Evolutionary conservation across 2,888 invertebrate genomes (phyloP), one percentile per base, ranked within the genome.

Genomic region (Steromphala cineraria): DNA sequence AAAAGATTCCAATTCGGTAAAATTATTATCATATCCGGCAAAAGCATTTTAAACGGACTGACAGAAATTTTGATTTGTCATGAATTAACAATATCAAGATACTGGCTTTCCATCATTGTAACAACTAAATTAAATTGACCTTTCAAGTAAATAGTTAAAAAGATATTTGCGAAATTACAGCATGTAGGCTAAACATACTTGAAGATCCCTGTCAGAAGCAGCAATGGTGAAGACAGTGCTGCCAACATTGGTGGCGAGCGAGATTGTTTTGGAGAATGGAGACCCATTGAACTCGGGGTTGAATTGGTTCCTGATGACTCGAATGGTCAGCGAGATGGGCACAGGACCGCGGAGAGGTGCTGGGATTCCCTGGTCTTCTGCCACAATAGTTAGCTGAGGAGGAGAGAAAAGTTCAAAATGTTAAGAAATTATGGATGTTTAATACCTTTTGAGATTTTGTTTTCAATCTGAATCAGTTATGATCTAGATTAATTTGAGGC

Each of bases 291-390:
- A 92, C 71, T 82, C 81, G 31, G 92, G 92, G 0, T 86, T 80
- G 81, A 83, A 83, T 83, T 86, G 84, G 83, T 92, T 91, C 3
- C 90, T 83, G 19, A 87, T 80, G 1, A 91, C 90, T 52, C 76
- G 84, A 36, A 92, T 87, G 28, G 81, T 85, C 15, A 91, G 90
- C n/a, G 86, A 84, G 15, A 89, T 89, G 2, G 83, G 76, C 3
- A 81, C 78, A 1, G 78, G 77, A 31, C 85, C 86, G 46, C 81
- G 71, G n/a, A 89, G 81, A 0, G 88, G 81, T 0, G 87, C 79
- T n/a, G 87, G 87, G 1, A 83, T 80, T 10, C 91, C 92, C 46
- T 80, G 81, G 80, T 92, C 92, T 15, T 81, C 75, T 2, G 91
- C 91, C 67, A 83, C 77, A 0, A 92, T 87, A 4, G 86, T 86